A percentile compares a stretch with the other conserved stretches of the same genome.
These are phyloP conservation scores for Artibeus jamaicensis DNA, from an alignment of 2,797 vertebrate genomes.

Conservation along the genomic window DNA sequence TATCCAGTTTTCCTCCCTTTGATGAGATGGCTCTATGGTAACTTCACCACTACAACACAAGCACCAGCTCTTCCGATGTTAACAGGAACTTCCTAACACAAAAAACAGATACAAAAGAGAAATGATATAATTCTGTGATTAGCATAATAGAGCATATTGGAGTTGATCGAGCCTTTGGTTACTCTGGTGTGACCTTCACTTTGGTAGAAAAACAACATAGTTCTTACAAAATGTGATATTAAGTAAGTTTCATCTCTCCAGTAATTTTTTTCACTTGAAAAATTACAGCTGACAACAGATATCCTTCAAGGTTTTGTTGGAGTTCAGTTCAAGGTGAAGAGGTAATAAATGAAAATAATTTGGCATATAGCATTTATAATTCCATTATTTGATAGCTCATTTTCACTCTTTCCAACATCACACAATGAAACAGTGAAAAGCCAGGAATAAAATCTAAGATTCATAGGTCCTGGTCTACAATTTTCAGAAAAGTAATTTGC, in stretches of 20 bases:
- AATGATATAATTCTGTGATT: neutral
- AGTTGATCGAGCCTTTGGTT: neutral
- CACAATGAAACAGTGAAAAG: neutral
- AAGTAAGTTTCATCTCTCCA: neutral
- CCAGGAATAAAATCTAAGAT: neutral
- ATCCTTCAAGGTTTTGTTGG: neutral
- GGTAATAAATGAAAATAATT: neutral
- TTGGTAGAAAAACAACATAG: neutral
- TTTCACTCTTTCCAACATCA: neutral
- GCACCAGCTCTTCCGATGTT: slow-evolving; percentile 97
- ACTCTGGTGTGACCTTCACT: neutral
- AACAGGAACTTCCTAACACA: slow-evolving; percentile 91
- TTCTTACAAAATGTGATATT: neutral
- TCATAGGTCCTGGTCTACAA: neutral
- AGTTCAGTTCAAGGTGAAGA: neutral
- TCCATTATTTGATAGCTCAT: neutral
- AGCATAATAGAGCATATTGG: neutral
- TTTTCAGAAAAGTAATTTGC: neutral
- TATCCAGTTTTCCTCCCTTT: neutral
- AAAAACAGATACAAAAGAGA: neutral
- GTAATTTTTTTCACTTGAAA: slow-evolving; percentile 16
- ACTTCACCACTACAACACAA: slow-evolving; percentile 94
- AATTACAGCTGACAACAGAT: neutral
- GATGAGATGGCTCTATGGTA: slow-evolving; percentile 83
- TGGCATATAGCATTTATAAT: neutral